Evolutionary conservation across 2,113 vertebrate genomes (phyloP), one percentile per base, ranked within the genome.

Genomic region (Cygnus buccinator): DNA sequence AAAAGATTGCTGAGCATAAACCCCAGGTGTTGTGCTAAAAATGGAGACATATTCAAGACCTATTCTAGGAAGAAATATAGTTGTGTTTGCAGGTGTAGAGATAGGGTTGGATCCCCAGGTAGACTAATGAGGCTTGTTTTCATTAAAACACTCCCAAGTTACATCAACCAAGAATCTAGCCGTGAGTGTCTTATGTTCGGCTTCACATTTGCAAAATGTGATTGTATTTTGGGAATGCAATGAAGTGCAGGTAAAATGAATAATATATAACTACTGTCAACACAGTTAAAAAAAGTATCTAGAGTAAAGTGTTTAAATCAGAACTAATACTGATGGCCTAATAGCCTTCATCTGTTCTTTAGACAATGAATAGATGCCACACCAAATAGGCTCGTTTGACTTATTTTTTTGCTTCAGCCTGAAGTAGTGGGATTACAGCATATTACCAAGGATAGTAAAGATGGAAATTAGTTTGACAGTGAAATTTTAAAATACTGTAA

Each of bases 241-340:
- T 89, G 89, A 93, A 97, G 77, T 92, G 54, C 55, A 91, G 88
- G 84, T 93, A 96, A 97, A 96, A 93, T 96, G 71, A 94, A 95
- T 95, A 96, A 97, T 95, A 87, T 94, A 90, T 79, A 94, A 58
- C 83, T 90, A 13, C 48, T 95, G 74, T 90, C 95, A 96, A 83
- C 78, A 85, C 21, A 74, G 86, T 89, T 97, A 98, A 97, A 97
- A 90, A 94, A 98, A 97, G 91, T 62, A 35, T 95, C 95, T 80
- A 59, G 86, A 84, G 73, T 84, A 61, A 95, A 95, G 67, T 87
- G 48, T 93, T 97, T 97, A 97, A 98, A 95, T 97, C 54, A 93
- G 87, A 93, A 46, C 84, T 93, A 95, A 95, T 93, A 68, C 59
- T 85, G n/a, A 75, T 57, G 28, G 71, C 61, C 35, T 96, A 85